Base-by-base conservation (phyloP, 2,797 vertebrate genomes). In the Mionectes olivaceus region DNA sequence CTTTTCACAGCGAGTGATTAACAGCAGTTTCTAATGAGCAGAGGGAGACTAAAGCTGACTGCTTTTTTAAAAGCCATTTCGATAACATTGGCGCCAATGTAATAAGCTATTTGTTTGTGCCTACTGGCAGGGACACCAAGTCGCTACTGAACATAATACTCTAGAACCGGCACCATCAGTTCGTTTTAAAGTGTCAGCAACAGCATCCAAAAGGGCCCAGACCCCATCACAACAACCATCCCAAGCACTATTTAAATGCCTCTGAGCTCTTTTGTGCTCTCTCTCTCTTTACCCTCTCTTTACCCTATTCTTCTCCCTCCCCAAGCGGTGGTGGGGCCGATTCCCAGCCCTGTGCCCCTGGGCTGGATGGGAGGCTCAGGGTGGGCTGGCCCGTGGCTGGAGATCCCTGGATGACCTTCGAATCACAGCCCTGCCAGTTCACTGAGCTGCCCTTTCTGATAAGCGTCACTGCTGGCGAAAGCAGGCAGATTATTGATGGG, bases 31-130 rank as follows among this genome's bases (percentile, higher is more conserved):
- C 93, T 96, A 97, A 96, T 83, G 93, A 96, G 92, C 59, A 85
- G 63, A 74, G 70, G 71, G 75, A 80, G 61, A 56, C 87, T 75
- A 82, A 93, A 95, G 74, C 93, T 55, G 76, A 60, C 90, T 95
- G 92, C 75, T 91, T 96, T 95, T 94, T 95, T 96, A 90, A 85
- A 94, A 95, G 78, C 89, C 73, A 92, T 93, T 95, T 94, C 0
- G 93, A 91, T 95, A 94, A 96, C 84, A 25, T 35, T 93, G 91
- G 95, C 83, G 92, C 52, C 3, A 2, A 15, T 92, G 92, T 89
- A 97, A 95, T 90, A 94, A 95, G 70, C 85, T 95, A 82, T 92
- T 95, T 95, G 93, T 96, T 94, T 97, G 94, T 89, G 87, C 91
- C 89, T 95, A 69, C 85, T 86, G 90, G 80, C 83, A 93, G 93